Conservation (phyloP, 1,140 invertebrate genomes). For the Nasonia longicornis region DNA sequence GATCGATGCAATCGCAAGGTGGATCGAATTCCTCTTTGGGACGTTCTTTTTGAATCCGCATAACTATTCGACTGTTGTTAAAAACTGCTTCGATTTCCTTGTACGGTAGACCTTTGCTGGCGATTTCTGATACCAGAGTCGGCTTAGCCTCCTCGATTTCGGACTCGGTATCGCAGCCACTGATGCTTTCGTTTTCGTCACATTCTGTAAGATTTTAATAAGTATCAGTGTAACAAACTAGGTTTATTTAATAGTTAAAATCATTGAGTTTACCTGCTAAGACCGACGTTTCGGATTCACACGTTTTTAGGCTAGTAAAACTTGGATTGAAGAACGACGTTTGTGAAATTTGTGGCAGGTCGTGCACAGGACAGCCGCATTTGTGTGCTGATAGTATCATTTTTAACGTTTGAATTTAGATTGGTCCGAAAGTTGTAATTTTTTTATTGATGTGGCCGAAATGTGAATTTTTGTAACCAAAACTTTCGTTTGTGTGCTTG, state of each 20-base stretch:
- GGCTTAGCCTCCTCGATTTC: constrained; percentile 7
- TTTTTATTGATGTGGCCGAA: constrained; percentile 23
- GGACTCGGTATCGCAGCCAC: not conserved
- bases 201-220: not conserved
- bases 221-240: too few relatives aligned
- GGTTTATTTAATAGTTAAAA: too few relatives aligned
- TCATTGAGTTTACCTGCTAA: not conserved
- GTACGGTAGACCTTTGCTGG: constrained; percentile 53
- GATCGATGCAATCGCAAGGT: constrained; percentile 56
- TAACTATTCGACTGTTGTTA: constrained; percentile 60
- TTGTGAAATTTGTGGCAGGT: not conserved
- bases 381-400: constrained; percentile 54
- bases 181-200: not conserved
- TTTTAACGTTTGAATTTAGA: constrained; percentile 33
- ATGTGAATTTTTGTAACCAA: constrained; percentile 20
- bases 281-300: not conserved
- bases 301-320: not conserved
- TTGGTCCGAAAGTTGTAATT: constrained; percentile 28
- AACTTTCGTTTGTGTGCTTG: not conserved
- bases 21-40: constrained; percentile 51
- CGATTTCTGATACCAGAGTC: constrained; percentile 55
- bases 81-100: constrained; percentile 61
- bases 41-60: constrained; percentile 57
- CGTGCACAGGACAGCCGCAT: constrained; percentile 50
- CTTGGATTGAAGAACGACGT: not conserved